A percentile compares a stretch with the other conserved stretches of the same genome.
Evolutionary conservation across 2,888 invertebrate species (phyloP).

Genomic region (Lomographa bimaculata): DNA sequence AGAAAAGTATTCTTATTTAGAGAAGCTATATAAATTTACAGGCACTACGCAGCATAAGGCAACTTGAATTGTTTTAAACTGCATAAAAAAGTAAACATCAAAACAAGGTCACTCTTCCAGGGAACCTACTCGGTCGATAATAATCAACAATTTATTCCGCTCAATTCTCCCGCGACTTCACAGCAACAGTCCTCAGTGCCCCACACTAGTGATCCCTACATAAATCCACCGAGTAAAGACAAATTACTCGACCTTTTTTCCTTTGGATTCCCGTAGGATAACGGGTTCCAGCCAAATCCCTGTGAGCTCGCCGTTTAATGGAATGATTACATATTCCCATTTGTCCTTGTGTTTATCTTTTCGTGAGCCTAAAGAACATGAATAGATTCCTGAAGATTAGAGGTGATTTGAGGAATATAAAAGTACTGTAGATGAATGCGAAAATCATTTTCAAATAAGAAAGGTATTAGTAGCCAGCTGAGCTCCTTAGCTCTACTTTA

Average conservation of each 20-base stretch:
- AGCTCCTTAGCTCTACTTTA: too few species aligned
- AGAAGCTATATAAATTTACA: too few species aligned
- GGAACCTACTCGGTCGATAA: too few species aligned
- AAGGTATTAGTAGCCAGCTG: too few species aligned
- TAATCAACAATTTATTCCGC: conserved; percentile 53
- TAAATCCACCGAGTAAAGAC: conserved; percentile 75
- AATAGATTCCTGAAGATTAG: conserved; percentile 1
- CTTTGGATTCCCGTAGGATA: conserved; percentile 62
- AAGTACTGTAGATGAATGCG: too few species aligned
- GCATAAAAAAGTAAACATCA: too few species aligned
- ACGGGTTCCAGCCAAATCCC: conserved; percentile 64
- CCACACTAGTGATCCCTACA: conserved; percentile 61
- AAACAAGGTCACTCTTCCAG: too few species aligned
- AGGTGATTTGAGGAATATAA: too few species aligned
- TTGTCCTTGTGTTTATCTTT: conserved; percentile 15
- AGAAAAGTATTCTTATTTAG: too few species aligned
- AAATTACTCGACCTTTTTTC: conserved; percentile 76
- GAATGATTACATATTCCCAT: conserved; percentile 65
- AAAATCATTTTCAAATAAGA: too few species aligned
- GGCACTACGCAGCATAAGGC: too few species aligned
- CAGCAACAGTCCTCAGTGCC: conserved; percentile 40
- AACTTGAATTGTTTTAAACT: too few species aligned
- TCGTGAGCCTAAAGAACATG: not conserved
- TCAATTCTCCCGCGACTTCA: conserved; percentile 47
- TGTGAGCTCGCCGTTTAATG: conserved; percentile 62